Evolutionary conservation across 2,888 invertebrate genomes (phyloP), one percentile per base, ranked within the genome.

Genomic region (Eupithecia tripunctaria): DNA sequence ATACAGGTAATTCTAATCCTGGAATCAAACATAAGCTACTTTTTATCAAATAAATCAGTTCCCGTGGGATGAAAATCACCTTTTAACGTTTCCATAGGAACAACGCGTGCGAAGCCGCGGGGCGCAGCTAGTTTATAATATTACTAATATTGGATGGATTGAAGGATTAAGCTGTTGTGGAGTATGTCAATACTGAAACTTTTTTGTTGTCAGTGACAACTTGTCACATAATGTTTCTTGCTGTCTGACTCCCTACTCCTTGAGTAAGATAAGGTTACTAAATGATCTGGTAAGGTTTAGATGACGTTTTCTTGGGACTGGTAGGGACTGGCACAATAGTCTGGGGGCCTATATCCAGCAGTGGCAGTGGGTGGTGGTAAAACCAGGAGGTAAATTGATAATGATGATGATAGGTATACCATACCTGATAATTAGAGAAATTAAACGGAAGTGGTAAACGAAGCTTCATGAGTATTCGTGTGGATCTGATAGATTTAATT

Each of bases 401-500:
- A 14, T 56, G 56, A 25, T 56, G 25, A 56, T 56, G 51, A 56
- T 56, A 47, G 12, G 56, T 51, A 56, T 56, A 5, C 25, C 12
- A 56, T 56, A 5, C 25, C 12, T 56, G 56, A 25, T 56, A 25
- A 56, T 56, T 25, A 41, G 21, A 36, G 21, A 21, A 64, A 21
- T 21, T 25, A 32, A 21, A 38, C 21, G 64, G 64, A 64, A 38
- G 64, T 25, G 36, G 21, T 64, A 64, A 64, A 64, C 21, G 32
- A 29, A 18, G 29, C 36, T 63, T 38, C 63, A 38, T 63, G 36
- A 63, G 29, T 63, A 63, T 64, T 41, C 38, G 64, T 21, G 18
- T 64, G 21, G 38, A 36, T 64, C 38, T 38, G 38, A 47, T 47
- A 69, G 32, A 69, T 67, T 67, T 67, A 67, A 67, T 67, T 67